Evolutionary conservation across 2,113 vertebrate genomes (phyloP), one percentile per base, ranked within the genome.

Genomic region (Pholis gunnellus): DNA sequence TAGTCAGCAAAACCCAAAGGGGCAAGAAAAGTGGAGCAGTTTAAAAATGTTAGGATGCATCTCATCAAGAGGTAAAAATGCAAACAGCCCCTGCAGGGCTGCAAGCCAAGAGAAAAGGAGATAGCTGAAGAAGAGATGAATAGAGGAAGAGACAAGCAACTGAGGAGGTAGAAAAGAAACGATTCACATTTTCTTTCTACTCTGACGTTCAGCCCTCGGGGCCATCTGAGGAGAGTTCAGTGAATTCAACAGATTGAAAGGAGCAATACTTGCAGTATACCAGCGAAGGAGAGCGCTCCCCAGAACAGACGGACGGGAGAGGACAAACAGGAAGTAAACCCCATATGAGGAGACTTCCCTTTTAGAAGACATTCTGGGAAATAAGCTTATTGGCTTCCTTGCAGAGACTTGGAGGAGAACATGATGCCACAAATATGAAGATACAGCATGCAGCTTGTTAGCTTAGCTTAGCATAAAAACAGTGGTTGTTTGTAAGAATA

Each of bases 41-140:
- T 77, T 48, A 38, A 40, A 36, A 72, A 67, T 20, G 44, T 68
- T 72, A 54, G 60, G 61, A 83, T 17, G 69, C 70, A 59, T 79
- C 61, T 72, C 60, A 85, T 86, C 52, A 73, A 59, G 78, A 86
- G 66, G 65, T 69, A 79, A 76, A 76, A 86, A 87, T 44, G 31
- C 50, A 75, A 90, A 85, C 74, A 84, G 60, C 3, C 42, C 29
- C 72, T n/a, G 52, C 48, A 73, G 87, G 72, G 38, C 81, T 59
- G 52, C 1, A 5, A 60, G 81, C 52, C 64, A 72, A 75, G 18
- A 82, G 50, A 67, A 76, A 56, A 18, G 10, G 2, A 84, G 38
- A 52, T 9, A 18, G 63, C 38, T 48, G n/a, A 83, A 75, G 27
- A 46, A 68, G 48, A 72, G 29, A 77, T 27, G 25, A 25, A 71